Evolutionary conservation across 2,797 vertebrate genomes (phyloP), one percentile per base, ranked within the genome.

Genomic region (Pseudopleuronectes americanus): DNA sequence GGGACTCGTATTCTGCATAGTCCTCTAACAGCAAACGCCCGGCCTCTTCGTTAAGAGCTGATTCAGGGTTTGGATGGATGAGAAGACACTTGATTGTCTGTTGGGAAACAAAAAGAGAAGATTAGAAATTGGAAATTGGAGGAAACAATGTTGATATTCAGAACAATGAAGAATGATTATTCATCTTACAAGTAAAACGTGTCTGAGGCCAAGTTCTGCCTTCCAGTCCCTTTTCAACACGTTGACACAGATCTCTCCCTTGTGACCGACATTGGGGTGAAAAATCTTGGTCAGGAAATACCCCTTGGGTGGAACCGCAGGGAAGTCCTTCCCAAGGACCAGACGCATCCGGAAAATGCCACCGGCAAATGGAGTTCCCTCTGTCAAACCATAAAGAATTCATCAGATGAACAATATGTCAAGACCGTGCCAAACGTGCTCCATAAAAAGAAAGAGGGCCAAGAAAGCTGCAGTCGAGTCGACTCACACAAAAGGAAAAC

Each of bases 241-340:
- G 3, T 98, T 98, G 91, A 97, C 96, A 67, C 96, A 98, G 90
- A 98, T 98, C 88, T 98, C 97, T 9, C 97, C 96, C 12, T 96
- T 97, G 90, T 96, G 94, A 3, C 97, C 96, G 77, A 98, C 96
- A 5, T 98, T 98, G 1, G 96, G 97, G 86, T 98, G 97, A 92
- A 97, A 98, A 87, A 98, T 98, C 93, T 97, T 97, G 82, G 97
- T 98, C 85, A 98, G 92, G 89, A 98, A 98, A 92, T 96, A 98
- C 75, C 96, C 97, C 87, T 96, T 96, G 57, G 96, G 97, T 45
- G 97, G 97, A 69, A 95, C 95, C 41, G 96, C 96, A 48, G 97
- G 97, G 84, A 98, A 98, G 83, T 97, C 97, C 91, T 97, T 98
- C 56, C 96, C 96, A 64, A 98, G 94, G 70, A 97, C 95, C 70